Conservation (phyloP, 2,113 vertebrate genomes). For the Eclectus roratus region DNA sequence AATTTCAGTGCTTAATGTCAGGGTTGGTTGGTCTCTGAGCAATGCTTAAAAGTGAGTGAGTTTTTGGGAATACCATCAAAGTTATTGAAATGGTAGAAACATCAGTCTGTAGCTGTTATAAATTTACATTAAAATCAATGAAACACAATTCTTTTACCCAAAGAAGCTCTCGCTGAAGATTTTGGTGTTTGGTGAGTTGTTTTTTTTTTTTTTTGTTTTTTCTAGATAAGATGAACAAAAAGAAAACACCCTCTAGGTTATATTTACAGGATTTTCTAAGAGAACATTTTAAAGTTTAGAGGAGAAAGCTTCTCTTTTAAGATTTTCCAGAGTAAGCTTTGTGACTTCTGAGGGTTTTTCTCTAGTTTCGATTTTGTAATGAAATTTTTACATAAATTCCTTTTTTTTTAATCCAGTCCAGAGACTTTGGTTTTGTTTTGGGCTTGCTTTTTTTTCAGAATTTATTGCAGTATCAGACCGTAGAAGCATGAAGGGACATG, state of each 20-base stretch:
- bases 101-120: not conserved
- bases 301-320: not conserved
- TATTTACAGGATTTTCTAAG: not conserved
- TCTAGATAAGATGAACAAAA: not conserved
- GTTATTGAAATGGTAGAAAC: not conserved
- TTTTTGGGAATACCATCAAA: not conserved
- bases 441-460: not conserved
- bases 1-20: not conserved
- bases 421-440: not conserved
- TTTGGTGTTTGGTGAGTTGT: not conserved
- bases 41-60: not conserved
- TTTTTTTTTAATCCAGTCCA: not conserved
- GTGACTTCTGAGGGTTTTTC: not conserved
- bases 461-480: not conserved
- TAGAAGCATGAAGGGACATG: not conserved
- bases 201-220: not conserved
- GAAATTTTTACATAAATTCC: not conserved
- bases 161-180: not conserved
- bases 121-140: not conserved
- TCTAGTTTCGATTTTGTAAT: not conserved
- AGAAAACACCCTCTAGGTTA: not conserved
- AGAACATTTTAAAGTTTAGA: not conserved
- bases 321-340: not conserved
- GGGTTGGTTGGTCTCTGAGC: not conserved
- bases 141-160: not conserved